Evolutionary conservation across 2,113 vertebrate genomes (phyloP).

Genomic region (Zosterops lateralis): DNA sequence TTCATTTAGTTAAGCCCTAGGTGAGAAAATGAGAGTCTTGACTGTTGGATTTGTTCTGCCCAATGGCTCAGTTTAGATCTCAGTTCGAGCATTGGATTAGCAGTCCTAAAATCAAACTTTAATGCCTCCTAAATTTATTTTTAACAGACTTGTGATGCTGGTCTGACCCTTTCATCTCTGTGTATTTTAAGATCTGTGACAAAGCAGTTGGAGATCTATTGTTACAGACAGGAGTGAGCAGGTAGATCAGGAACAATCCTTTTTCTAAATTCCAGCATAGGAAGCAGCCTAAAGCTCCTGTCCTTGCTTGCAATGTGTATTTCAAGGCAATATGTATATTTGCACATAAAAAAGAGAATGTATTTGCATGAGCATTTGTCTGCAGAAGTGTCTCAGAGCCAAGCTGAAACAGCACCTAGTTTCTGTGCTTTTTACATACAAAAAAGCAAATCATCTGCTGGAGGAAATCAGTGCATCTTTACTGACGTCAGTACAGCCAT

Average conservation of each 20-base stretch:
- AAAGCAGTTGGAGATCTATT: constrained; percentile 10
- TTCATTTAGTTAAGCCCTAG: neutral
- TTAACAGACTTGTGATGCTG: neutral
- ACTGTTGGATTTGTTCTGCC: neutral
- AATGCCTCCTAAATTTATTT: neutral
- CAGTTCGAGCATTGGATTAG: neutral
- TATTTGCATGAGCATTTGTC: constrained; percentile 1
- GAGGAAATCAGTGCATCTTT: neutral
- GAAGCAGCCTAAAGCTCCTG: neutral
- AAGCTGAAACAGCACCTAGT: neutral
- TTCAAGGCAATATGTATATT: neutral
- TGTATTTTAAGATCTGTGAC: neutral
- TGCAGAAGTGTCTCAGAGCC: neutral
- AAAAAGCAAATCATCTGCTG: constrained; percentile 4
- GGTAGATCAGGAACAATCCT: neutral
- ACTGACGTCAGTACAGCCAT: constrained; percentile 11
- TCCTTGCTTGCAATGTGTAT: neutral
- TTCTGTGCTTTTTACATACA: neutral
- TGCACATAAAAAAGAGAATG: neutral
- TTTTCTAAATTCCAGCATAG: neutral
- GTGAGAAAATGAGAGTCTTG: neutral
- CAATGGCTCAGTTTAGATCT: neutral
- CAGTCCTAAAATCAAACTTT: neutral
- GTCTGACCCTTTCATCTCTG: constrained; percentile 6
- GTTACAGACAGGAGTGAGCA: neutral